Base-by-base conservation (phyloP, 2,797 vertebrate genomes). In the Coluber constrictor region DNA sequence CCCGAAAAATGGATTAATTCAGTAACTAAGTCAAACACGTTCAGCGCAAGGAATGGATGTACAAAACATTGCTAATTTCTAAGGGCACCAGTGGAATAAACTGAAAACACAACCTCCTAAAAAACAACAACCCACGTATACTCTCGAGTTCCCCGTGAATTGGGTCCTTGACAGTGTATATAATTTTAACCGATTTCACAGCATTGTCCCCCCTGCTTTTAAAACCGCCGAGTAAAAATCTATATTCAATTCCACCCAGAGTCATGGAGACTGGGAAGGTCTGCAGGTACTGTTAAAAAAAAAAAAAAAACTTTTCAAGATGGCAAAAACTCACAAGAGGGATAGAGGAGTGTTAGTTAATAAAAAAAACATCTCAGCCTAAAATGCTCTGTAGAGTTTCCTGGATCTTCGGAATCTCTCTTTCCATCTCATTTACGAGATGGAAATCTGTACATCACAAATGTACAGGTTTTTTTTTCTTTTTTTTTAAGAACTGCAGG, bases 401-500 rank as follows among this genome's bases (percentile, higher is more conserved):
- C 66, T 90, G 87, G 59, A 27, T 23, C 90, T 61, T 61, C 63
- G 4, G 90, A 91, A 70, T 32, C 55, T 63, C 47, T 15, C 55
- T 83, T 66, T 74, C 60, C 89, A 59, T 57, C 20, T 32, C 56
- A 55, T 25, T 74, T 74, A 37, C 1, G 7, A 74, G n/a, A 74
- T 74, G 66, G n/a, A 70, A 70, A 70, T 32, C n/a, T 70, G 66
- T 70, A 70, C 66, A 20, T 20, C n/a, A 23, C 59, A 32, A 32
- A 47, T 3, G 15, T 13, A 37, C 11, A 70, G 74, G 9, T 1
- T 37, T 23, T 16, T 91, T 92, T 18, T 32, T n/a, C n/a, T 0
- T 92, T 32, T 37, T 86, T 89, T 27, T 27, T 2, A 23, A 51
- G 89, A 87, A 93, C 89, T 74, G 86, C 93, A 93, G 88, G 93